Conservation (phyloP, 2,113 vertebrate species). For the Pterophyllum scalare region DNA sequence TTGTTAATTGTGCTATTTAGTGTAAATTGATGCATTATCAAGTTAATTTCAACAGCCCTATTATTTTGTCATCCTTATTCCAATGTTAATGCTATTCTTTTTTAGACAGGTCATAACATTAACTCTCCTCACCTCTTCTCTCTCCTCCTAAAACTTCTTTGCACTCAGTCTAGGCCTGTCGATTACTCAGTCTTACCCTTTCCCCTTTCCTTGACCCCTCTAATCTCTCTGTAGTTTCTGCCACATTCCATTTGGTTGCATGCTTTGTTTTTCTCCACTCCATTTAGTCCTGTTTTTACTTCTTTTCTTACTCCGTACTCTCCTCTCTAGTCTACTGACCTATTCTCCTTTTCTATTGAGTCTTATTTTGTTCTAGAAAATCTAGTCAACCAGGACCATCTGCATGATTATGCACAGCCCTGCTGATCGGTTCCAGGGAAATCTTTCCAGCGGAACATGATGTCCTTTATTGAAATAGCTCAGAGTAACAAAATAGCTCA, state of each 20-base stretch:
- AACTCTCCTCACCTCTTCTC: slow-evolving; percentile 5
- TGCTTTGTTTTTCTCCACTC: neutral
- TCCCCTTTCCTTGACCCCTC: neutral
- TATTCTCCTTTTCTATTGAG: slow-evolving; percentile 15
- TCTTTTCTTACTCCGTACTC: neutral
- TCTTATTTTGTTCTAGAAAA: slow-evolving; percentile 53
- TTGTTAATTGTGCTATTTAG: neutral
- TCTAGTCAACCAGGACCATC: slow-evolving; percentile 56
- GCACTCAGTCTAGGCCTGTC: slow-evolving; percentile 3
- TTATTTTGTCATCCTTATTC: neutral
- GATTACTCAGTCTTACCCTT: slow-evolving; percentile 6
- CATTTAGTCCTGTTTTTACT: neutral
- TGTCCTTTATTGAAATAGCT: slow-evolving; percentile 58
- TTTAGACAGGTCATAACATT: slow-evolving; percentile 34
- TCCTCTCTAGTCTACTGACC: neutral
- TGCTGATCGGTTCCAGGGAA: slow-evolving; percentile 61
- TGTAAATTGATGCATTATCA: neutral
- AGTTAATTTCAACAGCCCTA: neutral
- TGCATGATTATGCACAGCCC: slow-evolving; percentile 58
- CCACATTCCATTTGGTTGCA: neutral
- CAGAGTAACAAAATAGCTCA: slow-evolving; percentile 55
- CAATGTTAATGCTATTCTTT: slow-evolving; percentile 10
- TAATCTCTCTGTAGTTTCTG: neutral
- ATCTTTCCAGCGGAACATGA: slow-evolving; percentile 59
- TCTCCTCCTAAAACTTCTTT: neutral